Evolutionary conservation across 2,113 vertebrate species (phyloP).

Genomic region (Fregetta grallaria): DNA sequence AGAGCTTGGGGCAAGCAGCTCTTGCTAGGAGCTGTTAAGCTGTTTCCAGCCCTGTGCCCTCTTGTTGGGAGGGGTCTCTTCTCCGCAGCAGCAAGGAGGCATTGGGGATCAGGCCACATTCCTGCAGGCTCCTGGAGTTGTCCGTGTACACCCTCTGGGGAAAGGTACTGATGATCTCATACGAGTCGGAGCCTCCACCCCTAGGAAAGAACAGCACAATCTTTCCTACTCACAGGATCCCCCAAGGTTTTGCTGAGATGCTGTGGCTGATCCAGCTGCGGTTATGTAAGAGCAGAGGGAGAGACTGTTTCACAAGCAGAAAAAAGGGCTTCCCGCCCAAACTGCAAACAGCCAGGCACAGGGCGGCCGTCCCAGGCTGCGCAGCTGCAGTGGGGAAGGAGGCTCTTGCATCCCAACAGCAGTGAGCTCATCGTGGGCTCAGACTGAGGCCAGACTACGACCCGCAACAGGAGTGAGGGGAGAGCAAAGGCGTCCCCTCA

Average conservation of each 20-base stretch:
- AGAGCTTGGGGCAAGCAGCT: not conserved
- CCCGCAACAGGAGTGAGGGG: not conserved
- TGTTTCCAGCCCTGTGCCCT: not conserved
- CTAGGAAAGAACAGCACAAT: constrained; percentile 71
- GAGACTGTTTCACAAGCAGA: not conserved
- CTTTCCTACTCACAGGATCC: not conserved
- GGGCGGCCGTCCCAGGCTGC: not conserved
- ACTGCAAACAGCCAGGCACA: not conserved
- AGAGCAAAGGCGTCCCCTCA: not conserved
- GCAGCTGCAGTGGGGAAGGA: not conserved
- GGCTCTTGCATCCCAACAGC: not conserved
- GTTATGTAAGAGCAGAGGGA: constrained; percentile 5
- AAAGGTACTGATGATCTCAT: constrained; percentile 86
- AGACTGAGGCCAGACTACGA: rapidly evolving
- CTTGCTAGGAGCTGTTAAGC: not conserved
- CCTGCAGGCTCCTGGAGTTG: constrained; percentile 74
- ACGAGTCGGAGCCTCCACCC: constrained; percentile 52
- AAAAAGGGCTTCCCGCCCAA: not conserved
- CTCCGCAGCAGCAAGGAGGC: constrained; percentile 76
- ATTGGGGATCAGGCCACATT: constrained; percentile 77
- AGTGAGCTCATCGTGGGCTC: not conserved
- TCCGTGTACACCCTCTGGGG: constrained; percentile 77
- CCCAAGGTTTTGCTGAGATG: not conserved
- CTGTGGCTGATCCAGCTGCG: not conserved
- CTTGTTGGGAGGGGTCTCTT: not conserved